These are phyloP conservation scores for Apodemia hepburni DNA, from an alignment of 2,888 invertebrate species.

Conservation along the genomic window DNA sequence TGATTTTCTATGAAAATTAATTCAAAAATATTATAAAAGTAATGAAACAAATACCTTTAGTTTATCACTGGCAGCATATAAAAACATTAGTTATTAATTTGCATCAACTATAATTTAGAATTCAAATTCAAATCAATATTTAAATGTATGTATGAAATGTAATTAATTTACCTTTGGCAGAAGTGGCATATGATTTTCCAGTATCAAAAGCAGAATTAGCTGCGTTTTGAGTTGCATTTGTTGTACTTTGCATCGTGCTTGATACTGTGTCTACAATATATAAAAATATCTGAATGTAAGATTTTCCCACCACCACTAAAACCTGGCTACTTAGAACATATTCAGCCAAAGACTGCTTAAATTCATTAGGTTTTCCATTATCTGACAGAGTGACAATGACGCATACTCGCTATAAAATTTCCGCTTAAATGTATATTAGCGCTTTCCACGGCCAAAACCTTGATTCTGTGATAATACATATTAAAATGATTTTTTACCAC, in stretches of 20 bases:
- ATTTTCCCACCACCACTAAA: not conserved
- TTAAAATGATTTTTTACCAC: not conserved
- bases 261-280: conserved; percentile 50
- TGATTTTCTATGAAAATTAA: not conserved
- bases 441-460: not conserved
- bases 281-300: not conserved
- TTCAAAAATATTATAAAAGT: not conserved
- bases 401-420: too few relatives aligned
- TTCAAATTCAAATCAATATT: not conserved
- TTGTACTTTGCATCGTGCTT: conserved; percentile 45
- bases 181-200: conserved; percentile 27
- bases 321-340: too few relatives aligned
- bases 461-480: not conserved
- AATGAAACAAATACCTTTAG: not conserved
- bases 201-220: conserved; percentile 41
- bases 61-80: conserved; percentile 2
- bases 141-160: not conserved
- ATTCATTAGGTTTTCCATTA: too few relatives aligned
- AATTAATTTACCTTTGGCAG: conserved; percentile 17
- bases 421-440: not conserved
- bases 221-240: conserved; percentile 45
- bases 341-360: too few relatives aligned
- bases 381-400: too few relatives aligned
- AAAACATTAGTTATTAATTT: conserved; percentile 3
- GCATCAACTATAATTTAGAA: not conserved